These are phyloP conservation scores for Cassiopea andromeda DNA, from an alignment of 30 jellyfish, hydroid and myxozoan genomes.

Conservation along the genomic window DNA sequence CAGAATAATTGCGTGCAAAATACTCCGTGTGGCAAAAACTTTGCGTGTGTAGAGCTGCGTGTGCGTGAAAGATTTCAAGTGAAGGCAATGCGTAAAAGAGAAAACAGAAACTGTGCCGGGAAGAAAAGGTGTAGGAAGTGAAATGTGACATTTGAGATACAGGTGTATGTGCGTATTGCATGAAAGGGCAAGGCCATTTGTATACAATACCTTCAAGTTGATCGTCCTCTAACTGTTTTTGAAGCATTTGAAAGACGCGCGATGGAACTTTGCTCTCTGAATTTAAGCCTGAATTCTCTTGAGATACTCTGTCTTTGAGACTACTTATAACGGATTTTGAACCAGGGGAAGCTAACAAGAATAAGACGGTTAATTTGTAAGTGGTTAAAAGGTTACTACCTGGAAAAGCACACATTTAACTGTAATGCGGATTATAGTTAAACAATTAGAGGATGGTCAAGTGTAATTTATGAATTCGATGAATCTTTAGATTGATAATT, in stretches of 20 bases:
- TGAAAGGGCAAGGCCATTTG: conserved; percentile 2
- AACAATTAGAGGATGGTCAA: background rate
- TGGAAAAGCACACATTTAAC: background rate
- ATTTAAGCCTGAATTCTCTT: conserved; percentile 73
- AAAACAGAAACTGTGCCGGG: no score
- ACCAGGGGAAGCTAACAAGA: conserved; percentile 77
- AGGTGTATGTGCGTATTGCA: background rate
- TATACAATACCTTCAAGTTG: conserved; percentile 75
- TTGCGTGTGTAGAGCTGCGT: no score
- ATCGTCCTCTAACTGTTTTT: conserved; percentile 74
- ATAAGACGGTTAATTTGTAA: background rate
- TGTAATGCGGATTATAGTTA: background rate
- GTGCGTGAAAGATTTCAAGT: no score
- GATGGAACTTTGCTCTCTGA: conserved; percentile 90
- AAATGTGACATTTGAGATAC: no score
- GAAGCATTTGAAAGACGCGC: conserved; percentile 89
- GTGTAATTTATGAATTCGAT: no score
- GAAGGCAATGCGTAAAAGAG: no score
- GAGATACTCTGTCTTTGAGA: conserved; percentile 70
- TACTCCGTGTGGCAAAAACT: no score
- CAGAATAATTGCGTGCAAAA: no score
- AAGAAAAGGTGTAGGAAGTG: no score
- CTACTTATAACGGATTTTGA: conserved; percentile 79
- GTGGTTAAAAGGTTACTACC: background rate
- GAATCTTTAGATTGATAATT: no score